These are phyloP conservation scores for Tringa solitaria DNA, from an alignment of 2,113 vertebrate species.

Conservation along the genomic window DNA sequence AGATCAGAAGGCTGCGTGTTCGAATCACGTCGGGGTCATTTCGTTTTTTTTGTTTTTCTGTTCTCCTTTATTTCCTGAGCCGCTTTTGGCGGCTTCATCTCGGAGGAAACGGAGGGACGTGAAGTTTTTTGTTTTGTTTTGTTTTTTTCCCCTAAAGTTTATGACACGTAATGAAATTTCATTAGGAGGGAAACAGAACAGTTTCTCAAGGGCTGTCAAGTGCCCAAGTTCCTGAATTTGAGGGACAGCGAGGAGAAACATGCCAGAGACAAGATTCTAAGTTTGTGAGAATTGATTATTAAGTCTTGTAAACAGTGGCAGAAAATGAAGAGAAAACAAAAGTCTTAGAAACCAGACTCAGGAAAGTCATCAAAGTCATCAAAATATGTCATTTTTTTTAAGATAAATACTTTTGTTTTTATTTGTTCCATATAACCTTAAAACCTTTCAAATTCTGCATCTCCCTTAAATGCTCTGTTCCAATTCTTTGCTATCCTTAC, in stretches of 20 bases:
- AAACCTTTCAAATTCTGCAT: background rate
- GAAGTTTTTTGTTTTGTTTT: too few species aligned
- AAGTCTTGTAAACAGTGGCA: background rate
- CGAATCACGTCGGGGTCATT: slow-evolving; percentile 78
- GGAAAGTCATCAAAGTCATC: background rate
- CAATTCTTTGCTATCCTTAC: background rate
- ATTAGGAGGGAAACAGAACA: background rate
- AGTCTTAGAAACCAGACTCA: background rate
- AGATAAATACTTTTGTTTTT: background rate
- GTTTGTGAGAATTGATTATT: background rate
- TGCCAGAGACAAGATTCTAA: background rate
- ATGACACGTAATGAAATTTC: background rate
- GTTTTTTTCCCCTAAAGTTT: background rate
- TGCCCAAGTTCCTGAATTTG: background rate
- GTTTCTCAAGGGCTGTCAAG: background rate
- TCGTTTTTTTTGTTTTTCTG: rapidly evolving
- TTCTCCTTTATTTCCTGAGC: rapidly evolving
- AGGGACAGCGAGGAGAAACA: background rate
- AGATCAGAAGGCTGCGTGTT: slow-evolving; percentile 82
- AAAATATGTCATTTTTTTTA: background rate
- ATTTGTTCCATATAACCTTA: background rate
- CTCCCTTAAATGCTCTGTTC: background rate
- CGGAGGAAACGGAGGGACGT: rapidly evolving
- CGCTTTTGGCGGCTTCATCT: rapidly evolving
- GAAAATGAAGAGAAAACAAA: background rate